Evolutionary conservation across 2,888 invertebrate species (phyloP).

Genomic region (Cepaea hortensis): DNA sequence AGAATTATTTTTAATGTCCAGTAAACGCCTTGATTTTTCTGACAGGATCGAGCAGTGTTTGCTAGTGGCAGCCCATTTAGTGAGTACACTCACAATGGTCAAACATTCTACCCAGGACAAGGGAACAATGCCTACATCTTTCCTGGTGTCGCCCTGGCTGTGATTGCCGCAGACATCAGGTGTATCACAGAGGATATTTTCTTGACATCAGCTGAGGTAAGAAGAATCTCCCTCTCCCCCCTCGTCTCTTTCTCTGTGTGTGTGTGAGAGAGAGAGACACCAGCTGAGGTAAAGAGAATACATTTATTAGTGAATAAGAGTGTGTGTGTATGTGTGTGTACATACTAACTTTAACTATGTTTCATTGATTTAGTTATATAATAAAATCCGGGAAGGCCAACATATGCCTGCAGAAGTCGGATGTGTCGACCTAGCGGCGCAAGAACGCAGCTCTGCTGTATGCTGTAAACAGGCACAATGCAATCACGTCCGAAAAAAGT

Average conservation of each 20-base stretch:
- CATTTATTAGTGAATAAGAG: not conserved
- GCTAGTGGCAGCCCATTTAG: conserved; percentile 97
- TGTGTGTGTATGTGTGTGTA: too few relatives aligned
- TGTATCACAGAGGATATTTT: conserved; percentile 96
- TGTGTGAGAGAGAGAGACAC: conserved; percentile 95
- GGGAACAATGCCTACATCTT: conserved; percentile 80
- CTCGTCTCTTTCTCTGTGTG: conserved; percentile 91
- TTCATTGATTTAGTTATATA: too few relatives aligned
- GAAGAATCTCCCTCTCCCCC: conserved; percentile 79
- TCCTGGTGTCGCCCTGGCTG: conserved; percentile 94
- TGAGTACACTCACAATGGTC: conserved; percentile 86
- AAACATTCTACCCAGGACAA: conserved; percentile 92
- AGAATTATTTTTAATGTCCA: not conserved
- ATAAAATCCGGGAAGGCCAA: too few relatives aligned
- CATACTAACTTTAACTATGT: too few relatives aligned
- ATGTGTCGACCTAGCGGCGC: too few relatives aligned
- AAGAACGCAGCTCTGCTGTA: too few relatives aligned
- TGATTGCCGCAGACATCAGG: conserved; percentile 93
- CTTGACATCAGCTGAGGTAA: conserved; percentile 91
- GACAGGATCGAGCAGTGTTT: conserved; percentile 92
- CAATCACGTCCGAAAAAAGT: too few relatives aligned
- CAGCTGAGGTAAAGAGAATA: conserved; percentile 84
- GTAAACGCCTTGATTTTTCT: conserved; percentile 73
- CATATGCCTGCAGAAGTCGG: too few relatives aligned
- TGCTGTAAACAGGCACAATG: too few relatives aligned